Evolutionary conservation across 64 coral and sea anemone genomes (phyloP).

Genomic region (Porites australiensis): DNA sequence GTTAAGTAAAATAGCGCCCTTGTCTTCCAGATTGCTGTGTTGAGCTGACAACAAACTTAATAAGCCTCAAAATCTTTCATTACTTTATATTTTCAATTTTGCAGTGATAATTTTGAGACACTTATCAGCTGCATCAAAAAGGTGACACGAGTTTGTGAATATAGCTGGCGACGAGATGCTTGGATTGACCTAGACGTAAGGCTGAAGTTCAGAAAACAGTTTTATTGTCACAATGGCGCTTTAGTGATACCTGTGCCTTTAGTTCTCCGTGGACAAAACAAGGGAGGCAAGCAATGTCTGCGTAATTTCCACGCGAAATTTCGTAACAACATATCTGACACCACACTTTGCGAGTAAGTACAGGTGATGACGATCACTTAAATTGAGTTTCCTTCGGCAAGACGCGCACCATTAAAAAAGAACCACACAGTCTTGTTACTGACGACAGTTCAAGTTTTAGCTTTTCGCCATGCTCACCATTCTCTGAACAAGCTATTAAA

Average conservation of each 20-base stretch:
- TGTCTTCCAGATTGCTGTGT: too few species aligned
- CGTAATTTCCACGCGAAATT: constrained; percentile 11
- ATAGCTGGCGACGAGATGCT: constrained; percentile 17
- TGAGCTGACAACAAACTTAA: too few species aligned
- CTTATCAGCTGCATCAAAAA: constrained; percentile 31
- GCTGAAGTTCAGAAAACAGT: constrained; percentile 7
- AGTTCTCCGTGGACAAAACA: not conserved
- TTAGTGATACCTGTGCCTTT: not conserved
- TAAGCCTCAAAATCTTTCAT: not conserved
- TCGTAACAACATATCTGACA: not conserved
- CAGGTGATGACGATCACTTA: not conserved
- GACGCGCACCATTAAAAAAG: too few species aligned
- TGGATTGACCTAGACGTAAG: constrained; percentile 43
- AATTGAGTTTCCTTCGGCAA: too few species aligned
- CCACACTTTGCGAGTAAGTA: constrained; percentile 31
- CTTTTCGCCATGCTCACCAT: too few species aligned
- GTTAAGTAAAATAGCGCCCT: too few species aligned
- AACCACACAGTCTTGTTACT: too few species aligned
- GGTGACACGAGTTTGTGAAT: constrained; percentile 20
- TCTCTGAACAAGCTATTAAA: too few species aligned
- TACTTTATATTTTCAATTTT: not conserved
- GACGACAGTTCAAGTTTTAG: too few species aligned
- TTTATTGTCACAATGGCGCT: constrained; percentile 36
- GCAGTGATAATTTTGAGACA: constrained; percentile 16
- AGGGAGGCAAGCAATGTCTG: constrained; percentile 9